Base-by-base conservation (phyloP, 2,797 vertebrate species). In the Gadopsis bispinosus region DNA sequence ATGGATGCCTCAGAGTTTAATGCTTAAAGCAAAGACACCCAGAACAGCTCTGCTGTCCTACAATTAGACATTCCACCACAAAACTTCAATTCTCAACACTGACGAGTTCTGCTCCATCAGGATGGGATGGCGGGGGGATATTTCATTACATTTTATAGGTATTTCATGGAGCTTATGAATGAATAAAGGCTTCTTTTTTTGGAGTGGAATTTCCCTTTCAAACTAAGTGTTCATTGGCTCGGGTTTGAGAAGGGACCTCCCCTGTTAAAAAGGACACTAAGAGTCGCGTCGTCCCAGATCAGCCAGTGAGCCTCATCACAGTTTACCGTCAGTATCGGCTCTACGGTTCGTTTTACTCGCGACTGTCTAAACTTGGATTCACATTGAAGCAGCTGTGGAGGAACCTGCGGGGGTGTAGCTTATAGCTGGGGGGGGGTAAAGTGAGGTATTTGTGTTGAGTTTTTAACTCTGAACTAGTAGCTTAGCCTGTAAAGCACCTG, bases 301-400 rank as follows among this genome's bases (percentile, higher is more conserved):
- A 60, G 53, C 56, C 43, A 59, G 41, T 48, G 48, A 83, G 75
- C 62, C 68, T 56, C 45, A 1, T 88, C 81, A 80, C 84, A 86
- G 86, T 79, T 61, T 50, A 19, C 56, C 0, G 45, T 33, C 61
- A 56, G 63, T 14, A 64, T 61, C 45, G n/a, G 51, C 66, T 75
- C 69, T 35, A 60, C 47, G 5, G 37, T 75, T 67, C 48, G 19
- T 58, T 53, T 55, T 2, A 31, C 93, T 48, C 62, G 54, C 13
- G 11, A 62, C 58, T 16, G 69, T 61, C 53, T 61, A 43, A 55
- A 69, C 63, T 56, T 16, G 26, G 76, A 78, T 96, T 97, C 96
- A 97, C 96, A 96, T 96, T 96, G 96, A 96, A 96, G 96, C 96
- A 96, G 97, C 96, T 94, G 96, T 90, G 94, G 95, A 95, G 94